Evolutionary conservation across 2,113 vertebrate species (phyloP).

Genomic region (Bos taurus): DNA sequence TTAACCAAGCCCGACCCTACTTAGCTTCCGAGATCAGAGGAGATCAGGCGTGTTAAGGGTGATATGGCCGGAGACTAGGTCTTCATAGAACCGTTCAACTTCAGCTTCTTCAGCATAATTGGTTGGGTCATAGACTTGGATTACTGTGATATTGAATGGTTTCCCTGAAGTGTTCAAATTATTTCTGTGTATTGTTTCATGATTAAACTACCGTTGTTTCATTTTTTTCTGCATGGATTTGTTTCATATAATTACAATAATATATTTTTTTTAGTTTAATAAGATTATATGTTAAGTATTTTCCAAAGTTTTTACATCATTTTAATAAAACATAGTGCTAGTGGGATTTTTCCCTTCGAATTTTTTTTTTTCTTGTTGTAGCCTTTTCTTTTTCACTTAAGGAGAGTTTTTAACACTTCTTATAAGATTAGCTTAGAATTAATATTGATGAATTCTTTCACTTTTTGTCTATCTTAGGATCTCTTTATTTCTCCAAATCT

Average conservation of each 20-base stretch:
- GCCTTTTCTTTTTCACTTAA: not conserved
- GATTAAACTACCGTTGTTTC: not conserved
- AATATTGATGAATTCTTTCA: not conserved
- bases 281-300: not conserved
- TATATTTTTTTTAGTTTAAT: not conserved
- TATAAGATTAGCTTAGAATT: not conserved
- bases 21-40: too few relatives aligned
- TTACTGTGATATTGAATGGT: not conserved
- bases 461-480: not conserved
- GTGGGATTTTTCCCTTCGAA: not conserved
- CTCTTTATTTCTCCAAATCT: not conserved
- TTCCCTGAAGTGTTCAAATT: not conserved
- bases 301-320: not conserved
- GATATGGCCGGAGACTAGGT: not conserved
- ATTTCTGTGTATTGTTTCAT: not conserved
- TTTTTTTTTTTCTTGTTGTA: not conserved
- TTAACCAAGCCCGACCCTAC: too few relatives aligned
- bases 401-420: not conserved
- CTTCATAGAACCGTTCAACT: not conserved
- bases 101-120: not conserved
- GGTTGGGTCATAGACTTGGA: not conserved
- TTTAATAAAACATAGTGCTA: not conserved
- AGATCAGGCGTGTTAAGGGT: rapidly evolving
- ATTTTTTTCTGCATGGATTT: not conserved
- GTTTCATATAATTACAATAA: not conserved